A percentile compares a stretch with the other conserved stretches of the same genome.
Evolutionary conservation across 2,797 vertebrate genomes (phyloP).

Genomic region (Gallinago stenura): DNA sequence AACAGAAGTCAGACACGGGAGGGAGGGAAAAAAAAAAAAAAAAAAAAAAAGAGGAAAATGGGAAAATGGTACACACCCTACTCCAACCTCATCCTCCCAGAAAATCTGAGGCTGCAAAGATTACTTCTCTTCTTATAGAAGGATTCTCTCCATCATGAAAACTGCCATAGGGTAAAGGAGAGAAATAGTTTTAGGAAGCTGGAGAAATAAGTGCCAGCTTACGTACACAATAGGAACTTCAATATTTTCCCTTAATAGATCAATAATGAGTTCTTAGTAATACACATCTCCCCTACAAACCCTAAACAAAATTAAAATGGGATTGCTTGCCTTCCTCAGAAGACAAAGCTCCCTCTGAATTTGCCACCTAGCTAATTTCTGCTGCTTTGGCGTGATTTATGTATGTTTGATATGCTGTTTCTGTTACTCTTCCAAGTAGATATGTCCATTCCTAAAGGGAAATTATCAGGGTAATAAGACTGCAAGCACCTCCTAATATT

Average conservation of each 20-base stretch:
- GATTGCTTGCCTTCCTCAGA: neutral
- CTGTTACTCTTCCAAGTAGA: neutral
- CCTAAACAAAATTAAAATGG: neutral
- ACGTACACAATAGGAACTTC: rapidly evolving
- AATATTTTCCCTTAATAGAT: neutral
- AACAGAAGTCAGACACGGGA: neutral
- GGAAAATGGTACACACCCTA: neutral
- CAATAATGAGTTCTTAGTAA: neutral
- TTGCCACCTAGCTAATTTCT: neutral
- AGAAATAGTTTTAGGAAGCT: neutral
- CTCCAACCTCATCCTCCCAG: neutral
- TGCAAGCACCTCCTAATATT: neutral
- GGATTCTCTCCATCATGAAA: neutral
- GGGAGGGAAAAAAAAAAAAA: neutral
- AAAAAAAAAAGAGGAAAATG: neutral
- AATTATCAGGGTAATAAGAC: neutral
- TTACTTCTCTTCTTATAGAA: neutral
- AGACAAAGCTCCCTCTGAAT: neutral
- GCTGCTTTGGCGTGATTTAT: neutral
- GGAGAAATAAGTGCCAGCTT: neutral
- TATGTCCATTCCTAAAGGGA: neutral
- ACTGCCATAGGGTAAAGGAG: neutral
- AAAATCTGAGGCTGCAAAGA: neutral
- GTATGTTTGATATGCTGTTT: neutral
- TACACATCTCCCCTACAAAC: neutral